phyloP scores from a whole-genome alignment of 2,113 vertebrate species.

The Isichthys henryi region DNA sequence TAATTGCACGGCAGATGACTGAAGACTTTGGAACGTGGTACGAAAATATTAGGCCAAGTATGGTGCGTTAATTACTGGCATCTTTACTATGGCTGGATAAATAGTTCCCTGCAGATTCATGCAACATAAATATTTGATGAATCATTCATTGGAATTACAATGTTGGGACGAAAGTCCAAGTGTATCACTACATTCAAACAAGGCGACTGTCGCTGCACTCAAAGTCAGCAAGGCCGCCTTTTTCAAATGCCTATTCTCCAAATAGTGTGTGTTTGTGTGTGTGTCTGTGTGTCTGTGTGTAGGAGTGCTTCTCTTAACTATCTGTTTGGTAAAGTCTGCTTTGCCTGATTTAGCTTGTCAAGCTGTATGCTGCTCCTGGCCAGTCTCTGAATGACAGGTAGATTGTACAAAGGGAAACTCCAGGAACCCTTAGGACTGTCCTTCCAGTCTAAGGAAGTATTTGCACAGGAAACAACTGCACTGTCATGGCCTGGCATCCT shows the following conservation, averaged over 20 bases:
- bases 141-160: slow-evolving; percentile 58
- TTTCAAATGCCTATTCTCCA: background rate
- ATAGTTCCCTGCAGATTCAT: slow-evolving; percentile 32
- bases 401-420: background rate
- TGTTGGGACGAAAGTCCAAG: slow-evolving; percentile 40
- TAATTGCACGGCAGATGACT: slow-evolving; percentile 44
- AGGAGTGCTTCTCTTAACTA: background rate
- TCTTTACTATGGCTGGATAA: slow-evolving; percentile 55
- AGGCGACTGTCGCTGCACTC: background rate
- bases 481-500: background rate
- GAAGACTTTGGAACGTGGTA: slow-evolving; percentile 17
- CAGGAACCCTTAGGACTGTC: background rate
- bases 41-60: slow-evolving; percentile 49
- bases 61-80: slow-evolving; percentile 56
- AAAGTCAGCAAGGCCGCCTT: background rate
- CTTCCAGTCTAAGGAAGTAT: background rate
- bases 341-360: background rate
- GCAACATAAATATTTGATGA: slow-evolving; percentile 52
- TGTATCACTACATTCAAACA: background rate
- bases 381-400: background rate
- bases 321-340: background rate
- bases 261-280: background rate
- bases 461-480: background rate
- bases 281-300: background rate
- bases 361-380: background rate